Base-by-base conservation (phyloP, 2,797 vertebrate genomes). In the Lepus oiostolus region DNA sequence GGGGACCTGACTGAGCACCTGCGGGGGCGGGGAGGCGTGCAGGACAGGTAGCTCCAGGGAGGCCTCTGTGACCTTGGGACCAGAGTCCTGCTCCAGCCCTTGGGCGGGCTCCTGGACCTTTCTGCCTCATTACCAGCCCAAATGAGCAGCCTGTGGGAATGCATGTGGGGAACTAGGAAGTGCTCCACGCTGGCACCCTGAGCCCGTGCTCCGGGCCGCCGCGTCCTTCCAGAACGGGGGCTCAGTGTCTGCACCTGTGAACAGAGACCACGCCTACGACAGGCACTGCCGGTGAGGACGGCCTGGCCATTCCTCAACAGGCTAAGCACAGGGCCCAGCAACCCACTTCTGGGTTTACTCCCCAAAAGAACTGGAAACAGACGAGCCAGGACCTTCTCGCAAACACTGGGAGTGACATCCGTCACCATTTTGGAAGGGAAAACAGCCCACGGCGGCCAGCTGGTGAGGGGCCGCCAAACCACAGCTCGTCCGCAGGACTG, bases 381-480 rank as follows among this genome's bases (percentile, higher is more conserved):
- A 1, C 16, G 2, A 19, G 35, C 0, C 16, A 38, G 32, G 7
- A 3, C 82, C 5, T 10, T 4, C 2, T 0, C 2, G 0, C 0
- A 4, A 47, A 17, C 5, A 6, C 6, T 30, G 50, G 2, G 0
- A 1, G 30, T 9, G 3, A 14, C 21, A 3, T 1, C 1, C 10
- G 1, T 68, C 74, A 50, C 60, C 17, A 4, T 0, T 1, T 7
- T 3, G 2, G 1, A 47, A 52, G 60, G 42, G 70, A 28, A 17
- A 32, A 30, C 0, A 16, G 22, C 32, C 63, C 5, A 1, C 1
- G 16, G 8, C 67, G 28, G 7, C 6, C 70, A 6, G 0, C 2
- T 5, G 10, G 24, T 1, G 54, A 30, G 12, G 19, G 54, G 4
- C 54, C 14, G 14, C 16, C 19, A 58, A 21, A 21, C 54, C 19